Percentiles rank a stretch among this genome's conserved stretches.
Evolutionary conservation across 2,113 vertebrate genomes (phyloP).

Genomic region (Hemiscyllium ocellatum): DNA sequence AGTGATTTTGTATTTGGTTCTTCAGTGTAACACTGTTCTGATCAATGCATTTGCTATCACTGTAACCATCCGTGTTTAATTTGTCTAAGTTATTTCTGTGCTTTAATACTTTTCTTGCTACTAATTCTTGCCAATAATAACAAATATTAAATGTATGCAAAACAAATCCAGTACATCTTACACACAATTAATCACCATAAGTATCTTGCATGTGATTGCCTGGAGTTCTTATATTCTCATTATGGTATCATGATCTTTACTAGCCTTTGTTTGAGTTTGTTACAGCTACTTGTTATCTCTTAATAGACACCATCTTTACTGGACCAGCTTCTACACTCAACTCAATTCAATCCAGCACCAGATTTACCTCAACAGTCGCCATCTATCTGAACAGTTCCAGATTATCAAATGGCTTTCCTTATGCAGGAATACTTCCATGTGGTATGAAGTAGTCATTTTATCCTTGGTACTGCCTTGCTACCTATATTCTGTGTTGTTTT

Average conservation of each 20-base stretch:
- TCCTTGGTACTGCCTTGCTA: background rate
- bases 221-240: background rate
- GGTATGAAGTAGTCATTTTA: background rate
- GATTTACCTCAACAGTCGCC: conserved; percentile 1
- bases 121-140: background rate
- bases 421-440: conserved; percentile 7
- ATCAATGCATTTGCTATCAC: background rate
- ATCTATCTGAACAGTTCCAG: conserved; percentile 22
- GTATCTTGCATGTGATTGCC: background rate
- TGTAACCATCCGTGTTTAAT: no score
- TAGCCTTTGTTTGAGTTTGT: background rate
- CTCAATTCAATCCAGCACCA: background rate
- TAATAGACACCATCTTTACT: background rate
- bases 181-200: background rate
- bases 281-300: background rate
- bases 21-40: background rate
- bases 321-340: background rate
- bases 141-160: background rate
- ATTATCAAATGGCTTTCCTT: background rate
- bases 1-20: background rate
- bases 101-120: background rate
- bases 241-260: background rate
- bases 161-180: background rate
- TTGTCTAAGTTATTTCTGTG: background rate
- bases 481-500: background rate